These are phyloP conservation scores for Trissolcus brochymenae DNA, from an alignment of 2,888 invertebrate species.

Conservation along the genomic window DNA sequence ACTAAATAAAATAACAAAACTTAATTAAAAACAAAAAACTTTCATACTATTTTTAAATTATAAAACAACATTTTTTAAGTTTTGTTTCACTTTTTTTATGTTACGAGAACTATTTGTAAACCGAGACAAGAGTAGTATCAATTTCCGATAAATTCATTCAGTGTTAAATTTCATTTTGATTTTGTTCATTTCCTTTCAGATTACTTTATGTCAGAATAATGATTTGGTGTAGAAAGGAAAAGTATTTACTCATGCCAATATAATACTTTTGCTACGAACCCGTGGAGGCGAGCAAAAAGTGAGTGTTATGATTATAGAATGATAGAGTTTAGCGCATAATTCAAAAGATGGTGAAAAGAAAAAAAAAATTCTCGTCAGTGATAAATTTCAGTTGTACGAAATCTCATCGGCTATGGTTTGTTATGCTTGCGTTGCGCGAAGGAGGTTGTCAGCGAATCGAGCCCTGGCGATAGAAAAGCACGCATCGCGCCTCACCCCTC, in stretches of 20 bases:
- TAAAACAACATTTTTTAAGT: too few relatives aligned
- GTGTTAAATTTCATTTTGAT: too few relatives aligned
- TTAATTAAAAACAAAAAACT: too few relatives aligned
- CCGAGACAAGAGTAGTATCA: too few relatives aligned
- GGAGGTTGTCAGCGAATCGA: constrained; percentile 52
- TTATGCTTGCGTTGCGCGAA: constrained; percentile 55
- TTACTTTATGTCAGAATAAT: not conserved
- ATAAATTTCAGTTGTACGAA: constrained; percentile 55
- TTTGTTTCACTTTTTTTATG: too few relatives aligned
- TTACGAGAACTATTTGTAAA: too few relatives aligned
- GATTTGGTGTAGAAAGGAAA: not conserved
- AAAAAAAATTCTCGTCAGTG: constrained; percentile 19
- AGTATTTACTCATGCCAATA: not conserved
- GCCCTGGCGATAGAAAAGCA: constrained; percentile 43
- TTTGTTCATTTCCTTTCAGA: not conserved
- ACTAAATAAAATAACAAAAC: too few relatives aligned
- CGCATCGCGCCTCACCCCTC: constrained; percentile 22
- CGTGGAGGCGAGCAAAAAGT: not conserved
- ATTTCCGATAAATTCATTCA: too few relatives aligned
- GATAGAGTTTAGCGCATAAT: constrained; percentile 46
- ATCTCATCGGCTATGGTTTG: constrained; percentile 57
- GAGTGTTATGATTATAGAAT: constrained; percentile 39
- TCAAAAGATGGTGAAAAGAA: not conserved
- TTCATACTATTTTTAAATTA: too few relatives aligned
- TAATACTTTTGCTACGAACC: constrained; percentile 23